Evolutionary conservation across 2,888 invertebrate genomes (phyloP), one percentile per base, ranked within the genome.

Genomic region (Sesamia inferens): DNA sequence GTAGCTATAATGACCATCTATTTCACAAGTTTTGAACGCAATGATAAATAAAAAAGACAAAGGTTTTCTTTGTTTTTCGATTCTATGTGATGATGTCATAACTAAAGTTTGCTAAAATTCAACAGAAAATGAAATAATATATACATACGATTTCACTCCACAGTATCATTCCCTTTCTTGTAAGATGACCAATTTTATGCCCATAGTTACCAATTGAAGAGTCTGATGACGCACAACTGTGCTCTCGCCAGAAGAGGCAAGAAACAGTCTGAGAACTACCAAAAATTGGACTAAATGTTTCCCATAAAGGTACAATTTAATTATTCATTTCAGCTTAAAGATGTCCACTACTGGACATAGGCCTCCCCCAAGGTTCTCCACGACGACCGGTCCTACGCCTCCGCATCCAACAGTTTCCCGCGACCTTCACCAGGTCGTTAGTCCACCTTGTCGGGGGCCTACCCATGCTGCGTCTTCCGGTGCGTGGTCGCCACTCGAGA

Each of bases 21-120:
- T 70, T 76, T 78, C 76, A 74, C 75, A 76, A 62, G 68, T 71
- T 81, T 76, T 76, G 74, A 82, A 78, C 84, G 79, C 79, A 76
- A 74, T 70, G 73, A 82, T 79, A 76, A 85, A 78, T 82, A 76
- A 79, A 76, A 85, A 69, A 74, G 79, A 88, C 83, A 88, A 87
- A 83, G 78, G 81, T 81, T 84, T 84, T 71, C 87, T 87, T 90
- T 90, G 90, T 90, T 88, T 83, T 82, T 78, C 74, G 57, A 79
- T 68, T 76, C 65, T 79, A 78, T 78, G 57, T 78, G 76, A 73
- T 88, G 88, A 85, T 86, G 87, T 89, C 87, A 89, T 71, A 51
- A 24, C n/a, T 10, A 74, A 67, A 70, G 66, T 78, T 79, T 67
- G 57, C 68, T 67, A 31, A 59, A 78, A 83, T 78, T 73, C 70